Base-by-base conservation (phyloP, 2,888 invertebrate genomes). In the Acrobasis repandana region DNA sequence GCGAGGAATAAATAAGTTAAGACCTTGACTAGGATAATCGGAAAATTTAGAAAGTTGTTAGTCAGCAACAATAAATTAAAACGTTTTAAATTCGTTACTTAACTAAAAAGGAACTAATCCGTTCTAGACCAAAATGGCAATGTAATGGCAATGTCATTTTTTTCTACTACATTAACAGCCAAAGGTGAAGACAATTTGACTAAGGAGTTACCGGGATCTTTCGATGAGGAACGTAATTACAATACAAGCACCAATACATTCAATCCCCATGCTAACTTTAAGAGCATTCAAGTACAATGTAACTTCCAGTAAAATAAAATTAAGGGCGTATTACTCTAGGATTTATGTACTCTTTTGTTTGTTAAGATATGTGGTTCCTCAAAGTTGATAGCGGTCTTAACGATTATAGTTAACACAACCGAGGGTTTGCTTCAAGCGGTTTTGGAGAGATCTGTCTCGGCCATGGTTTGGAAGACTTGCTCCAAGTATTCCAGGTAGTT, bases 41-140 rank as follows among this genome's bases (percentile, higher is more conserved):
- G 86, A 71, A 83, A 90, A 90, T 89, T 92, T 92, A 73, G 86
- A 85, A 83, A 77, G 83, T 79, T 80, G 83, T 79, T 80, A 76
- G 75, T 80, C 77, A 80, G 82, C 78, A 77, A 72, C 74, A 76
- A 88, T 88, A 88, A 89, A 89, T 86, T 86, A 87, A 87, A 82
- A 86, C 79, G 82, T 79, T 83, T 83, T 85, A 86, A 88, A 90
- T 87, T 89, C 87, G 85, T 85, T 80, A 82, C 85, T 92, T 90
- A 60, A 60, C 51, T 52, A 82, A 82, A 85, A 85, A 91, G 91
- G 91, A 92, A 92, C 91, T 91, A 86, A 89, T 84, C 86, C 85
- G 82, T 82, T 88, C 81, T 89, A 88, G 82, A 88, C 89, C 88
- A 81, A 89, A 89, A 90, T 92, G 91, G 91, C 91, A 91, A 91